Conservation (phyloP, 2,888 invertebrate genomes). For the Dryococelus australis region DNA sequence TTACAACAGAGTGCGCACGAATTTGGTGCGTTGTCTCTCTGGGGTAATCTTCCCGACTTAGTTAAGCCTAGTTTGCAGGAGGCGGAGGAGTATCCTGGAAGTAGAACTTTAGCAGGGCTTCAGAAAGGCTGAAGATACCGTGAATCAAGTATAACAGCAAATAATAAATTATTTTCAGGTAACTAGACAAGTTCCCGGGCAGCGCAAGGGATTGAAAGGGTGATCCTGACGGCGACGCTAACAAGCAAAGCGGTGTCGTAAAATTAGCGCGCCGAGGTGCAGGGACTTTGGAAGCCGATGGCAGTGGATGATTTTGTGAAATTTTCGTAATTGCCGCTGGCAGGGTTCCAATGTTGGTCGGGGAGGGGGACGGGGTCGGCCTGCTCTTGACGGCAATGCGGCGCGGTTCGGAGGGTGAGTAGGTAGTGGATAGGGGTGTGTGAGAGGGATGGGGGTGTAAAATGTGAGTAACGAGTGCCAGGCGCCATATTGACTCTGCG, state of each 20-base stretch:
- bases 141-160: no score
- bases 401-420: not conserved
- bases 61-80: no score
- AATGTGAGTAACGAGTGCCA: slow-evolving; percentile 11
- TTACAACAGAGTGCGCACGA: no score
- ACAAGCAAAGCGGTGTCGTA: not conserved
- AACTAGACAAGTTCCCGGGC: no score
- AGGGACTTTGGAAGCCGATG: not conserved
- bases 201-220: not conserved
- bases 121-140: no score
- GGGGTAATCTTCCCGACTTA: no score
- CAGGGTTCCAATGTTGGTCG: not conserved
- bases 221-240: not conserved
- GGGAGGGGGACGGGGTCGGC: no score
- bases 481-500: slow-evolving; percentile 4
- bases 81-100: no score
- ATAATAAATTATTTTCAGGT: no score
- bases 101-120: no score
- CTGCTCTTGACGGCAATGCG: not conserved
- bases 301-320: slow-evolving; percentile 7
- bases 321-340: slow-evolving; percentile 10
- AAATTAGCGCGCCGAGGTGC: not conserved
- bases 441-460: not conserved
- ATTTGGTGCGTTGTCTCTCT: no score
- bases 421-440: not conserved